Evolutionary conservation across 2,797 vertebrate species (phyloP), one percentile per base, ranked within the genome.

Genomic region (Pogonophryne albipinna): DNA sequence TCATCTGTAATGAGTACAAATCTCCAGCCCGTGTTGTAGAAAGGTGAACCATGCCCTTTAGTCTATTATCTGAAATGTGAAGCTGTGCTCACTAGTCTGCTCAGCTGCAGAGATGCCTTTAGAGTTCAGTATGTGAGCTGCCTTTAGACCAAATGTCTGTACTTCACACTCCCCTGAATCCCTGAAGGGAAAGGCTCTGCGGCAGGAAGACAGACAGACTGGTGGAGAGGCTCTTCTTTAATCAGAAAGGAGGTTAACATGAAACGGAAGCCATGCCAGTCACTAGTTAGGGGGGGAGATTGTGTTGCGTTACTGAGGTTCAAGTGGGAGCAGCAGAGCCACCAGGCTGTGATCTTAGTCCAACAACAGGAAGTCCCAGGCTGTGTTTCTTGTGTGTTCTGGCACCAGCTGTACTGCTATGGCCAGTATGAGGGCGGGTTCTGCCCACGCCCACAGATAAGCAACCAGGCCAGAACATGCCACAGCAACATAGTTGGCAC

Each of bases 301-400:
- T 82, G 63, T 78, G 56, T 67, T 46, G 55, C 46, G 45, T 72
- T 74, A 20, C 62, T 62, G 49, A 66, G 77, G 68, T 65, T 76
- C 56, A 82, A 82, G 65, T 61, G 67, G 68, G 76, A 79, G 72
- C 80, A 59, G 66, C 52, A 71, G 70, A 76, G 76, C 69, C 78
- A 82, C 83, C 66, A 13, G 72, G 67, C 84, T 88, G 74, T 86
- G 85, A 88, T 89, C 84, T 52, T 27, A 23, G 63, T 84, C 87
- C 84, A 89, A 56, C 55, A 46, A 82, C 78, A 89, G 87, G 86
- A 91, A 92, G 87, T 88, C 73, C 79, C 85, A 73, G 80, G 84
- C 90, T 89, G 87, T 90, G 89, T 85, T 80, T 91, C 81, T 71
- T 46, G 45, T 27, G 4, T 17, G 67, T 70, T 70, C 64, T 87